Percentiles rank a stretch among this genome's conserved stretches.
These are phyloP conservation scores for Congeria kusceri DNA, from an alignment of 2,888 invertebrate species.

Conservation along the genomic window DNA sequence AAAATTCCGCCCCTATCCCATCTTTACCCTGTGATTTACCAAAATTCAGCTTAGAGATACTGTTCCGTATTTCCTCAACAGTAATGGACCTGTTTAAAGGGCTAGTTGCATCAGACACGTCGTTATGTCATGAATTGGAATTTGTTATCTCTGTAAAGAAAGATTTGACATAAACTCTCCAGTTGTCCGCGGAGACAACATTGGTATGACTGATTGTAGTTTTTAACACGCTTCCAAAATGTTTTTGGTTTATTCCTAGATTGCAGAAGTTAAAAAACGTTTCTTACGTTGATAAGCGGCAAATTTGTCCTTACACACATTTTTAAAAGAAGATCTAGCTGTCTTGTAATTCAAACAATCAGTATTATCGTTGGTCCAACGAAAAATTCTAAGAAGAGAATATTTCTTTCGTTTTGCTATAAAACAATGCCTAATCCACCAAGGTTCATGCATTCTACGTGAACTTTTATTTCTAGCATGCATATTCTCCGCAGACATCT, in stretches of 20 bases:
- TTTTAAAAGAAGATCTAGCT: constrained; percentile 5
- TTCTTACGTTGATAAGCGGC: background rate
- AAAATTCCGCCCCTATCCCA: too few species aligned
- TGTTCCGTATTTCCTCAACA: constrained; percentile 3
- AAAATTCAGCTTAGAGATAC: background rate
- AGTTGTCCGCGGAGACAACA: background rate
- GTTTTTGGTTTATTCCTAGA: background rate
- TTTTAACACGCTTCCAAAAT: constrained; percentile 1
- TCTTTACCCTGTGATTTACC: background rate
- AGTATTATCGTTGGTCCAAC: background rate
- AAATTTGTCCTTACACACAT: background rate
- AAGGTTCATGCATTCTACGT: background rate
- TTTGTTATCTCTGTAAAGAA: background rate
- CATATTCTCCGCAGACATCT: constrained; percentile 8
- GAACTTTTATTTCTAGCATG: background rate
- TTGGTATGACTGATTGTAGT: background rate
- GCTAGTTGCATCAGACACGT: background rate
- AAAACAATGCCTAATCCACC: constrained; percentile 3
- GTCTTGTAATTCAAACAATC: background rate
- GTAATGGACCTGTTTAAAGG: constrained; percentile 18
- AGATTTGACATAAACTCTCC: background rate
- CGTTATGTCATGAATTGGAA: background rate
- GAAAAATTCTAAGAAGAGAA: background rate
- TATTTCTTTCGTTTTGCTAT: background rate
- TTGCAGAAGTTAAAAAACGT: background rate